Evolutionary conservation across 2,888 invertebrate species (phyloP), one percentile per base, ranked within the genome.

Genomic region (Tanaodytes sp.): DNA sequence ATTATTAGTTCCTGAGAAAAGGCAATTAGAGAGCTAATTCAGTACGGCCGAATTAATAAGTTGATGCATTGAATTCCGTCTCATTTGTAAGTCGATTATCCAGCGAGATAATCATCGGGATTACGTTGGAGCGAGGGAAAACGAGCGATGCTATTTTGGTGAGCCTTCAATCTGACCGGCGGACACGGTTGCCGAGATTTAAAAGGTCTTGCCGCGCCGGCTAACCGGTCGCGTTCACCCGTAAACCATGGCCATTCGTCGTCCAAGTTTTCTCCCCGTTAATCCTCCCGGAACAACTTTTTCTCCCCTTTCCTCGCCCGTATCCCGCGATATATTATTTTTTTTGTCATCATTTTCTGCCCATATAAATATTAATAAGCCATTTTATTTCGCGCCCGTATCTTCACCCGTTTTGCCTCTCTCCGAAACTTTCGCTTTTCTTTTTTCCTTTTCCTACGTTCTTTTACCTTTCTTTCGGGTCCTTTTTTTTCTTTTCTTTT

Each of bases 161-260:
- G 74, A 76, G 74, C 72, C 73, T 76, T 75, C 72, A 75, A 64
- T 73, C 73, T 69, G 67, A 42, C 58, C 66, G 57, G 67, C 62
- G 54, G 69, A 71, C 70, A 64, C 73, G 74, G 72, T 75, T 75
- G 74, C 66, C 52, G 66, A 74, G 75, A 76, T 76, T 77, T 76
- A 76, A 77, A 75, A 76, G 75, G 75, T 72, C 73, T 75, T 64
- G 69, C 72, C 62, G 70, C 36, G 70, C 36, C 59, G 72, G 73
- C 72, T 70, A 77, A 77, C 76, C 76, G 76, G 77, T 77, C 76
- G 73, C 61, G 74, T 73, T 73, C 71, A 72, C 61, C 76, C 65
- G 75, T 73, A 76, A 76, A 76, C 77, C 76, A 74, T 74, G 75
- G 75, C 49, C 71, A 72, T 74, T 75, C 75, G 75, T 72, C 69